These are phyloP conservation scores for Istiophorus platypterus DNA, from an alignment of 2,113 vertebrate genomes.

Conservation along the genomic window DNA sequence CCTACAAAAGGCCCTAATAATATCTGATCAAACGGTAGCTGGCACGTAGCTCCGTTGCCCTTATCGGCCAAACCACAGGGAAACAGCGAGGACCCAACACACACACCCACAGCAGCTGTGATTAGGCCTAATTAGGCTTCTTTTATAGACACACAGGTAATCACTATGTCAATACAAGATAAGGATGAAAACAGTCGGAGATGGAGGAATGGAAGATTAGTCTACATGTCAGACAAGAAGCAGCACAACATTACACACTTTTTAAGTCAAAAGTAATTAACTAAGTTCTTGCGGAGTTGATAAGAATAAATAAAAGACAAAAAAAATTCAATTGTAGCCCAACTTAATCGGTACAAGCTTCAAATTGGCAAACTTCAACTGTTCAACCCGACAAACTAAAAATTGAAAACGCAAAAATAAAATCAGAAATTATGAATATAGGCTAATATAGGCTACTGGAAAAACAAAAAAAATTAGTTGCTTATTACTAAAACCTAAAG, in stretches of 20 bases:
- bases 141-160: slow-evolving; percentile 25
- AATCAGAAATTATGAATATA: neutral
- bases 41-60: neutral
- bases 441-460: neutral
- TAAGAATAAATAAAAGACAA: neutral
- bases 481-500: neutral
- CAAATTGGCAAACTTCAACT: neutral
- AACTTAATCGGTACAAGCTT: neutral
- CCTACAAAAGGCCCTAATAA: slow-evolving; percentile 20
- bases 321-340: neutral
- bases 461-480: neutral
- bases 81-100: neutral
- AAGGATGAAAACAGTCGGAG: slow-evolving; percentile 26
- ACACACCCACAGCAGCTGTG: neutral
- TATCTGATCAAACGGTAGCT: slow-evolving; percentile 26
- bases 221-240: neutral
- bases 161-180: slow-evolving; percentile 35
- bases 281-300: slow-evolving; percentile 5
- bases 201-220: neutral
- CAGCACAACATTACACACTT: neutral
- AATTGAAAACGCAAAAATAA: too few relatives aligned
- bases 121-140: slow-evolving; percentile 22
- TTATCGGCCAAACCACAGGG: neutral
- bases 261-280: neutral
- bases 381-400: neutral